Conservation (phyloP, 2,113 vertebrate species). For the Saccopteryx leptura region DNA sequence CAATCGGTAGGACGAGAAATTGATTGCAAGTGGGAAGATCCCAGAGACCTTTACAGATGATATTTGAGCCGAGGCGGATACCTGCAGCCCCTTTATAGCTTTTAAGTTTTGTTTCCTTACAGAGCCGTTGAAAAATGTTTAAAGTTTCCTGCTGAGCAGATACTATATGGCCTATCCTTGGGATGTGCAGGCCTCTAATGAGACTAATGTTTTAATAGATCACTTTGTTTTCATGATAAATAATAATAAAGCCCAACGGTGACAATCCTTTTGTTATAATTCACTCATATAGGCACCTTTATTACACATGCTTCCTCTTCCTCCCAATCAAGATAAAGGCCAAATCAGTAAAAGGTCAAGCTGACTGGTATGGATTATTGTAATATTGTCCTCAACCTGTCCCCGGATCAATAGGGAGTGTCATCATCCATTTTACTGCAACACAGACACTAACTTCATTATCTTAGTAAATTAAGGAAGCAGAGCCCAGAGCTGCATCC, state of each 20-base stretch:
- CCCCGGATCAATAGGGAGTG: conserved; percentile 81
- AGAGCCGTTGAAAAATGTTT: conserved; percentile 48
- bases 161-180: background rate
- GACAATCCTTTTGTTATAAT: conserved; percentile 16
- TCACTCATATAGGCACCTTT: conserved; percentile 10
- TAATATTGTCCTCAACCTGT: conserved; percentile 80
- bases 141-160: background rate
- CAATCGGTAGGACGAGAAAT: background rate
- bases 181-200: conserved; percentile 15
- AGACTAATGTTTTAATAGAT: conserved; percentile 73
- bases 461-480: conserved; percentile 59
- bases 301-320: conserved; percentile 72
- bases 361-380: conserved; percentile 83
- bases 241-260: conserved; percentile 68
- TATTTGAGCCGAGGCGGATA: background rate
- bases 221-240: conserved; percentile 71
- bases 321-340: conserved; percentile 76
- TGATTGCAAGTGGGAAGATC: background rate
- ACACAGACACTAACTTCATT: conserved; percentile 76
- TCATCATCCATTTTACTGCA: conserved; percentile 84
- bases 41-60: background rate
- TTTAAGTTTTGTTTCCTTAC: background rate
- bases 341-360: conserved; percentile 83
- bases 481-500: background rate
- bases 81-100: background rate